Evolutionary conservation across 2,113 vertebrate genomes (phyloP).

Genomic region (Otus sunia): DNA sequence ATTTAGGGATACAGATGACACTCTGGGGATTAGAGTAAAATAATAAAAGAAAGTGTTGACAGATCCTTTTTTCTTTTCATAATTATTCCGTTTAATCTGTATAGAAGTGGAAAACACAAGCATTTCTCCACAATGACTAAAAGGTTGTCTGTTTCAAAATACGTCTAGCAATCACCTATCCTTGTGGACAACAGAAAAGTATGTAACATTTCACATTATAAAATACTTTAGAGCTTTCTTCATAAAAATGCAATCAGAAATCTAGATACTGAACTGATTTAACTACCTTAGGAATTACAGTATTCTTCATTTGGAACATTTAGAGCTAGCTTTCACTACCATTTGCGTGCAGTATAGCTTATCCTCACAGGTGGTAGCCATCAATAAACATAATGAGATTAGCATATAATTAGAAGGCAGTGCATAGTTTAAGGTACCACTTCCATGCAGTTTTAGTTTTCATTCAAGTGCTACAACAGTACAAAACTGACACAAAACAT

Average conservation of each 20-base stretch:
- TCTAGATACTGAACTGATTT: neutral
- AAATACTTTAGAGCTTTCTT: neutral
- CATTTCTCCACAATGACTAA: neutral
- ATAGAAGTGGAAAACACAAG: neutral
- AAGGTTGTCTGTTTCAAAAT: neutral
- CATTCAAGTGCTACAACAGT: neutral
- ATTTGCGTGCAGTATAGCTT: neutral
- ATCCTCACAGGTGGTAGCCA: neutral
- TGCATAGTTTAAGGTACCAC: neutral
- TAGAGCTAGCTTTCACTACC: neutral
- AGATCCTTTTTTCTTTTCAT: neutral
- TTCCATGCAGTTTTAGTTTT: neutral
- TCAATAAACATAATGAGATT: neutral
- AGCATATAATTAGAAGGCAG: neutral
- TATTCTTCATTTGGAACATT: neutral
- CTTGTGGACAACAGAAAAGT: neutral
- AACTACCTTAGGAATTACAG: neutral
- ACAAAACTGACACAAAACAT: neutral
- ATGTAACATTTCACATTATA: neutral
- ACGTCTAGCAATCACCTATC: neutral
- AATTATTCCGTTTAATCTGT: neutral
- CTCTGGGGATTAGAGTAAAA: neutral
- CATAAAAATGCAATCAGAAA: neutral
- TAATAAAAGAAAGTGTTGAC: neutral
- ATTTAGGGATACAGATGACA: conserved; percentile 40